Evolutionary conservation across 2,797 vertebrate species (phyloP).

Genomic region (Prionace glauca): DNA sequence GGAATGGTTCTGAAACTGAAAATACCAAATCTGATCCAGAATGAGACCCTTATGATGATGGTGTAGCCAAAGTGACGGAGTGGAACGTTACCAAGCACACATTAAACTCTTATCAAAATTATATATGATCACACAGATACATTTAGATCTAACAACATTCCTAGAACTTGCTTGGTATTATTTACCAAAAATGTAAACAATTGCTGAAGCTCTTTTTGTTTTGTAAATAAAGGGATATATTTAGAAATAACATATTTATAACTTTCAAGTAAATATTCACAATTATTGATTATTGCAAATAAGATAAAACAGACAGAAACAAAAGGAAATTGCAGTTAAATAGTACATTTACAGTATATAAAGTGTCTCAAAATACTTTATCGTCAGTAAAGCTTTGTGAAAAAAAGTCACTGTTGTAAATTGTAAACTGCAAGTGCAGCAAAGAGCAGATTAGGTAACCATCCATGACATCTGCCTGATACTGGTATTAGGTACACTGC

Average conservation of each 20-base stretch:
- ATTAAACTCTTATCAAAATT: background rate
- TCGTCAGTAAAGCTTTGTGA: background rate
- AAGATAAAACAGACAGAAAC: background rate
- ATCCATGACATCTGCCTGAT: background rate
- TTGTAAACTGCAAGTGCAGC: background rate
- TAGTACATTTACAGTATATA: background rate
- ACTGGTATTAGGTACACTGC: background rate
- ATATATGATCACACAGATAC: background rate
- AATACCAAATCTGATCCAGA: no score
- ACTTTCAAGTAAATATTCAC: background rate
- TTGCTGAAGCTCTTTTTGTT: background rate
- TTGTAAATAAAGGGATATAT: background rate
- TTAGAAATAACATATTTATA: background rate
- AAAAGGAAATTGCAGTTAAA: background rate
- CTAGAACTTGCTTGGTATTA: background rate
- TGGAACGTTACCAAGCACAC: background rate
- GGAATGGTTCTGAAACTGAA: no score
- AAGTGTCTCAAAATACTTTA: background rate
- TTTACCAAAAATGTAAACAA: background rate
- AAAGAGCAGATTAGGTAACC: background rate
- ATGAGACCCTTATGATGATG: no score
- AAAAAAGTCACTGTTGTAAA: background rate
- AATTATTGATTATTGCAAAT: background rate
- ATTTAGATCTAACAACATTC: background rate
- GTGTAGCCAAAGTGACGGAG: no score